Percentiles rank a stretch among this genome's conserved stretches.
Conservation (phyloP, 2,797 vertebrate species). For the Chelmon rostratus region DNA sequence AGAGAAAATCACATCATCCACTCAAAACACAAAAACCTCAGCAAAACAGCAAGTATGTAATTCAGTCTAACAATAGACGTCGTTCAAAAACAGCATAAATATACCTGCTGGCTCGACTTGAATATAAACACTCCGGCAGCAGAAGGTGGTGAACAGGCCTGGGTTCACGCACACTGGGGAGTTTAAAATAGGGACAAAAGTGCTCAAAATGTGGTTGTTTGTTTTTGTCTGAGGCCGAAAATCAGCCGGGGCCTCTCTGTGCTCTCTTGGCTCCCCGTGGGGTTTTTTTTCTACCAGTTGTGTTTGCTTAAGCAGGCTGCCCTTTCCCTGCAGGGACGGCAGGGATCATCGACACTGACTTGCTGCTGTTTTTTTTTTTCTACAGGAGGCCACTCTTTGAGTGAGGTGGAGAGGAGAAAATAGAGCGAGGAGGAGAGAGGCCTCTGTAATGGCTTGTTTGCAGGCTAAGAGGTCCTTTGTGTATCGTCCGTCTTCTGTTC, state of each 20-base stretch:
- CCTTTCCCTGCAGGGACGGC: conserved; percentile 38
- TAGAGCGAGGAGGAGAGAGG: neutral
- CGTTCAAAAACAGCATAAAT: conserved; percentile 59
- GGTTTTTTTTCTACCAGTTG: conserved; percentile 32
- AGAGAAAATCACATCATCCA: conserved; percentile 15
- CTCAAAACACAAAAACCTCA: conserved; percentile 13
- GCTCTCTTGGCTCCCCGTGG: neutral
- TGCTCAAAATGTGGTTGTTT: conserved; percentile 8
- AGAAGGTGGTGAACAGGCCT: conserved; percentile 1
- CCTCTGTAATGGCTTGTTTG: conserved; percentile 58
- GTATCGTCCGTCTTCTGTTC: conserved; percentile 48
- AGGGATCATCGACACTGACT: conserved; percentile 39
- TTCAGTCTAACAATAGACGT: conserved; percentile 74
- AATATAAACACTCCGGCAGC: conserved; percentile 27
- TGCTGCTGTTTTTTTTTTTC: conserved; percentile 21
- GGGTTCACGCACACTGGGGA: conserved; percentile 6
- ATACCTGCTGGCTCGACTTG: conserved; percentile 14
- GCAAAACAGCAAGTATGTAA: conserved; percentile 35
- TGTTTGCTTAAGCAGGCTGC: conserved; percentile 48
- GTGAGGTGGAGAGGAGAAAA: neutral
- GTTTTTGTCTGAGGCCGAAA: conserved; percentile 23
- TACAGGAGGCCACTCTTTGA: conserved; percentile 26
- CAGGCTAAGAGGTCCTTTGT: conserved; percentile 57
- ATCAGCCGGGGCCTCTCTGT: neutral
- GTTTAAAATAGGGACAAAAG: conserved; percentile 37